These are phyloP conservation scores for Crenuchus spilurus DNA, from an alignment of 2,797 vertebrate genomes.

Conservation along the genomic window DNA sequence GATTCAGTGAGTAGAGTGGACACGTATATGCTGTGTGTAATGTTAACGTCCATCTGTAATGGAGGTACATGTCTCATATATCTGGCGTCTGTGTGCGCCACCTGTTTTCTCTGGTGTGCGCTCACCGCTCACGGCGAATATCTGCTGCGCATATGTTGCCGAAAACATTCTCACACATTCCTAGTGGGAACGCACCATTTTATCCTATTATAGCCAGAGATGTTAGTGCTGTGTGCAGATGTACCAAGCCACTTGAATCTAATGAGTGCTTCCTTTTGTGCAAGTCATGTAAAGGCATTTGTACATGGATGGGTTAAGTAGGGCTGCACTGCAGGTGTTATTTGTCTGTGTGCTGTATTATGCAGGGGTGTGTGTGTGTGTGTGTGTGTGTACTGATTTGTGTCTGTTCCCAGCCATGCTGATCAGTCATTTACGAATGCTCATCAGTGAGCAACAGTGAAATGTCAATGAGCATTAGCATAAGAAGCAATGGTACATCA, in stretches of 20 bases:
- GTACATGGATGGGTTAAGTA: background rate
- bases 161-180: background rate
- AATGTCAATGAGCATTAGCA: slow-evolving; percentile 41
- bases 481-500: background rate
- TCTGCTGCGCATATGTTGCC: slow-evolving; percentile 9
- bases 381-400: background rate
- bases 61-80: background rate
- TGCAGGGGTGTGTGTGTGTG: background rate
- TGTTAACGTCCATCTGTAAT: slow-evolving; percentile 14
- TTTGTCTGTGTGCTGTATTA: background rate
- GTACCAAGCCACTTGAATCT: slow-evolving; percentile 13
- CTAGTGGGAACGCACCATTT: slow-evolving; percentile 37
- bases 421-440: slow-evolving; percentile 27
- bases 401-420: slow-evolving; percentile 14
- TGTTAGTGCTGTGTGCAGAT: background rate
- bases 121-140: slow-evolving; percentile 11
- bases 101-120: slow-evolving; percentile 13
- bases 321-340: slow-evolving; percentile 7
- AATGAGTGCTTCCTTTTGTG: slow-evolving; percentile 20
- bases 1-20: background rate
- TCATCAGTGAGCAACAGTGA: slow-evolving; percentile 22
- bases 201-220: slow-evolving; percentile 17
- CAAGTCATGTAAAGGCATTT: slow-evolving; percentile 25
- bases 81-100: background rate
- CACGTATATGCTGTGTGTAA: background rate